Evolutionary conservation across 2,113 vertebrate genomes (phyloP), one percentile per base, ranked within the genome.

Genomic region (Thermophis baileyi): DNA sequence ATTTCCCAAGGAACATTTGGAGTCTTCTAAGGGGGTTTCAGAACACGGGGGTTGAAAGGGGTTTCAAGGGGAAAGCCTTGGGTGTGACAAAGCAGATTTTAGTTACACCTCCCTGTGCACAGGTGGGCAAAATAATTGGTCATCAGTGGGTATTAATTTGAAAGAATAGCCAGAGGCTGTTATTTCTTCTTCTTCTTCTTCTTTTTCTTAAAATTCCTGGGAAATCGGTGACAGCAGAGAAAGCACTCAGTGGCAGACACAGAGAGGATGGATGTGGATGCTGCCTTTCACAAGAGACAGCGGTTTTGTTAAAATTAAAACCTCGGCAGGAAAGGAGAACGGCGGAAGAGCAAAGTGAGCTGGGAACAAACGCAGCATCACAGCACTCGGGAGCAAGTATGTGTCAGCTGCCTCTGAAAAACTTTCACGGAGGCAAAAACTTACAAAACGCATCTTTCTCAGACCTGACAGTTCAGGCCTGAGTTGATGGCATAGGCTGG

Each of bases 121-220:
- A 97, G 97, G 94, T 96, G 98, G 97, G 97, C 97, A 94, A 98
- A 98, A 98, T 98, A 98, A 98, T 98, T 98, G 98, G 98, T 98
- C 98, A 98, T 98, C 98, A 98, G 98, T 98, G 98, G 98, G 97
- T 98, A 97, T 98, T 98, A 98, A 98, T 98, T 98, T 97, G 97
- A 97, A 97, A 97, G 98, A 98, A 97, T 98, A 98, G 98, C 98
- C 98, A 96, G 98, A 98, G 98, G 98, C 97, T 0, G 50, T 97
- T 97, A 12, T 98, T 98, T 9, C 8, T 55, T 51, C 50, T 51
- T 51, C 50, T 51, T 51, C 50, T 51, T 51, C 12, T 51, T 14
- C 98, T 98, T 63, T n/a, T 81, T 9, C 18, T 40, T 40, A 81
- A 44, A 44, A 40, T 98, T 98, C 97, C 97, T 74, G 91, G 98